These are phyloP conservation scores for Gnathonemus echidnorhynchus DNA, from an alignment of 2,113 vertebrate species.

Conservation along the genomic window DNA sequence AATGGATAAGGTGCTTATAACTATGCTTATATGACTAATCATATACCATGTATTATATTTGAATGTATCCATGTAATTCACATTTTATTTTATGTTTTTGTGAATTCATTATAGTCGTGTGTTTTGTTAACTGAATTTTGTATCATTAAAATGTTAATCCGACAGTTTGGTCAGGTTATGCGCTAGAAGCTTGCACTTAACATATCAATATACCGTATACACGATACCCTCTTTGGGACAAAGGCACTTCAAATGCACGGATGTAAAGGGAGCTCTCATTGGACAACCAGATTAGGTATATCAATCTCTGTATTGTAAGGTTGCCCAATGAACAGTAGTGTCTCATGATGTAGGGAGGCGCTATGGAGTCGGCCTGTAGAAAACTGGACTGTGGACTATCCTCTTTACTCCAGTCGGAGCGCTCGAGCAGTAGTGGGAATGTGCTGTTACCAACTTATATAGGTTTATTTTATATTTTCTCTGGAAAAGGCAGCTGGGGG, in stretches of 20 bases:
- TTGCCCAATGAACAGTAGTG: constrained; percentile 39
- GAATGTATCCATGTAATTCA: background rate
- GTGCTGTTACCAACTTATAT: constrained; percentile 21
- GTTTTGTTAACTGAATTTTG: background rate
- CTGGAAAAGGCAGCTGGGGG: background rate
- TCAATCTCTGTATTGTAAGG: background rate
- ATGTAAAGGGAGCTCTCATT: constrained; percentile 36
- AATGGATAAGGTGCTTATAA: background rate
- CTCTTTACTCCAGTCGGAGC: background rate
- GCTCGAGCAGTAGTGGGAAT: background rate
- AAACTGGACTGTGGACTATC: background rate
- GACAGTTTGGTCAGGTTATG: background rate
- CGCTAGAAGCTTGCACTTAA: background rate
- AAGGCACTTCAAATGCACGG: background rate
- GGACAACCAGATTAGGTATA: constrained; percentile 14
- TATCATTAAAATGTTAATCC: background rate
- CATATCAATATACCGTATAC: background rate
- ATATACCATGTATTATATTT: background rate
- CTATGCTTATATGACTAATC: background rate
- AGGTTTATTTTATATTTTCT: background rate
- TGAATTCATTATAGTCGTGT: background rate
- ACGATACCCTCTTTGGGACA: background rate
- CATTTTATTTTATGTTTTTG: background rate
- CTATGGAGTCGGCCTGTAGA: constrained; percentile 27
- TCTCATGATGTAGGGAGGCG: constrained; percentile 21